Conservation (phyloP, 2,113 vertebrate species). For the Equus przewalskii region DNA sequence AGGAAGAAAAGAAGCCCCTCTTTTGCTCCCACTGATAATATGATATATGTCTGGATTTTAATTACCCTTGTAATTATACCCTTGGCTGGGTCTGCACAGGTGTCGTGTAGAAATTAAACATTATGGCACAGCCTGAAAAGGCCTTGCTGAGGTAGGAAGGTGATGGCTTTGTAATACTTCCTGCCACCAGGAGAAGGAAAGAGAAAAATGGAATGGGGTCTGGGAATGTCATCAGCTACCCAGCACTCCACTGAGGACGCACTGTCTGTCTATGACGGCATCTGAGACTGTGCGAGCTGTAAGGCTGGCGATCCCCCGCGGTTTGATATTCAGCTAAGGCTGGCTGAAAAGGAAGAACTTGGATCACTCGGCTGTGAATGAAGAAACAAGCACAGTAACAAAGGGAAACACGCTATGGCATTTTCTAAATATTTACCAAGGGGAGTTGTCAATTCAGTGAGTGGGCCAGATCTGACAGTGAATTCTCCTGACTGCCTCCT, state of each 20-base stretch:
- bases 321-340: constrained; percentile 48
- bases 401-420: constrained; percentile 59
- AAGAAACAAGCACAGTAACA: constrained; percentile 73
- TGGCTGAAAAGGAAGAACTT: constrained; percentile 65
- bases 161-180: constrained; percentile 31
- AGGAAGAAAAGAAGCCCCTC: constrained; percentile 49
- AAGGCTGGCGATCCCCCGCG: constrained; percentile 43
- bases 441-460: constrained; percentile 54
- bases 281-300: neutral
- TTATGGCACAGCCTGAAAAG: constrained; percentile 41
- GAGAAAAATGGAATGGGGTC: constrained; percentile 42
- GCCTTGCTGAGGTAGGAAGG: neutral
- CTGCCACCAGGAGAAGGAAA: constrained; percentile 45
- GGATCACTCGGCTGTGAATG: constrained; percentile 59
- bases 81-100: constrained; percentile 66
- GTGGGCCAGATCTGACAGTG: constrained; percentile 41
- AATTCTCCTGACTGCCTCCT: constrained; percentile 33
- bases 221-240: constrained; percentile 47
- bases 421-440: constrained; percentile 80
- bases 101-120: constrained; percentile 53
- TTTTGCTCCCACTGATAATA: constrained; percentile 65
- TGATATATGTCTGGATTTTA: constrained; percentile 69
- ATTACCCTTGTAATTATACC: constrained; percentile 77
- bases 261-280: constrained; percentile 33
- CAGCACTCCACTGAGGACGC: constrained; percentile 30